Percentiles rank a stretch among this genome's conserved stretches.
These are phyloP conservation scores for Penaeus monodon DNA, from an alignment of 2,888 invertebrate genomes.

Conservation along the genomic window DNA sequence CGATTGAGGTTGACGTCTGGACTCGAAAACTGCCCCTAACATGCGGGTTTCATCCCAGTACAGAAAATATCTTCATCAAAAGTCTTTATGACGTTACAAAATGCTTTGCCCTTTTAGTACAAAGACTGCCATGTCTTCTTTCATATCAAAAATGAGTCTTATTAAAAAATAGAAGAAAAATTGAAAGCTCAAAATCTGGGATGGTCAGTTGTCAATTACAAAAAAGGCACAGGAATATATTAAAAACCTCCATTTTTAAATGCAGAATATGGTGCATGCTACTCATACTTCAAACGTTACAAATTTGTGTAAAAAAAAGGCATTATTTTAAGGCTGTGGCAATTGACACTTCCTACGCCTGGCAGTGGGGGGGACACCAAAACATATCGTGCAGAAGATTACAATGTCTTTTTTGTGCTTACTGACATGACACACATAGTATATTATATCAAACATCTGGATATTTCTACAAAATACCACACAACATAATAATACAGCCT, in stretches of 20 bases:
- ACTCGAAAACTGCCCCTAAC: conserved; percentile 28
- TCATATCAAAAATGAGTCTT: too few species aligned
- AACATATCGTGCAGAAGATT: background rate
- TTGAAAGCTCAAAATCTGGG: background rate
- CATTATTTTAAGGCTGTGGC: conserved; percentile 21
- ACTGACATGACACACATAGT: too few species aligned
- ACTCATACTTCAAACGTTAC: background rate
- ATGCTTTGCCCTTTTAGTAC: too few species aligned
- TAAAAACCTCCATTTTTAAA: background rate
- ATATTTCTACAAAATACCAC: too few species aligned
- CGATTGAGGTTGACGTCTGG: conserved; percentile 30
- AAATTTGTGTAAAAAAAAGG: conserved; percentile 9
- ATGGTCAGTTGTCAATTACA: background rate
- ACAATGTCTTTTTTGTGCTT: background rate
- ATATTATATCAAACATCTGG: too few species aligned
- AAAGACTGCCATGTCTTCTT: too few species aligned
- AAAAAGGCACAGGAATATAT: conserved; percentile 13
- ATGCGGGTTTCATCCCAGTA: too few species aligned
- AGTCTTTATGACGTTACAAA: too few species aligned
- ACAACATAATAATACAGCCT: too few species aligned
- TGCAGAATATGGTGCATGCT: conserved; percentile 1
- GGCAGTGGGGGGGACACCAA: conserved; percentile 9
- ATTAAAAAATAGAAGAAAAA: too few species aligned
- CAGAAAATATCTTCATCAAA: too few species aligned
- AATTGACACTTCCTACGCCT: conserved; percentile 15